A percentile compares a stretch with the other conserved stretches of the same genome.
phyloP scores from a whole-genome alignment of 1,140 invertebrate species.

The Panagrolaimus sp. region DNA sequence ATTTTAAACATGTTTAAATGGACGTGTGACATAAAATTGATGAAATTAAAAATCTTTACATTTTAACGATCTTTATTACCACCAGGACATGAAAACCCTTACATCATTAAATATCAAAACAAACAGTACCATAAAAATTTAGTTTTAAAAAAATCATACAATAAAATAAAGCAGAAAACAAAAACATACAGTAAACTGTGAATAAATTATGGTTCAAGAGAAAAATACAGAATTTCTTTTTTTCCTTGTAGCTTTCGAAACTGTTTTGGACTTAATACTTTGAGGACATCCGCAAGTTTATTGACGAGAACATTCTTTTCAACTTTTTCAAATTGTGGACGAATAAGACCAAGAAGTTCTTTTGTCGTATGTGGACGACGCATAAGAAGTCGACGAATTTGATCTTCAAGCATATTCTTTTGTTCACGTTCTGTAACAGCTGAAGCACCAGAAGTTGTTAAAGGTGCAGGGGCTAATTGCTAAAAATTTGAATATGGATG shows the following conservation, averaged over 20 bases:
- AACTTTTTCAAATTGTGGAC: constrained; percentile 5
- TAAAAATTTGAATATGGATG: too few species aligned
- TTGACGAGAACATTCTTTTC: constrained; percentile 42
- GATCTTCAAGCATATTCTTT: constrained; percentile 49
- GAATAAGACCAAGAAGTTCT: neutral
- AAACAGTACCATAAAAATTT: too few species aligned
- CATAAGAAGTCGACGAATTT: constrained; percentile 47
- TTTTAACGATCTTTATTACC: too few species aligned
- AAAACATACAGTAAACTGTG: neutral
- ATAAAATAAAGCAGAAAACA: neutral
- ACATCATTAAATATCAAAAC: too few species aligned
- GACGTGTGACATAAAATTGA: too few species aligned
- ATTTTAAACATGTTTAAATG: too few species aligned
- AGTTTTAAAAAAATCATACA: neutral
- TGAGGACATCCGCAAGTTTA: constrained; percentile 49
- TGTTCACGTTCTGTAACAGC: neutral
- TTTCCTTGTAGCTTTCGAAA: constrained; percentile 47
- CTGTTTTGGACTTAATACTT: constrained; percentile 54
- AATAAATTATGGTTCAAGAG: constrained; percentile 25
- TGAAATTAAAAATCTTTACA: too few species aligned
- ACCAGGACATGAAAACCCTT: too few species aligned
- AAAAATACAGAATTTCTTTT: constrained; percentile 56
- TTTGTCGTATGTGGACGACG: constrained; percentile 56
- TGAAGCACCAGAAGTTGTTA: neutral
- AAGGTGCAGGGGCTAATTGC: neutral